phyloP scores from a whole-genome alignment of 2,888 invertebrate species.

The Odontocolon sp. region DNA sequence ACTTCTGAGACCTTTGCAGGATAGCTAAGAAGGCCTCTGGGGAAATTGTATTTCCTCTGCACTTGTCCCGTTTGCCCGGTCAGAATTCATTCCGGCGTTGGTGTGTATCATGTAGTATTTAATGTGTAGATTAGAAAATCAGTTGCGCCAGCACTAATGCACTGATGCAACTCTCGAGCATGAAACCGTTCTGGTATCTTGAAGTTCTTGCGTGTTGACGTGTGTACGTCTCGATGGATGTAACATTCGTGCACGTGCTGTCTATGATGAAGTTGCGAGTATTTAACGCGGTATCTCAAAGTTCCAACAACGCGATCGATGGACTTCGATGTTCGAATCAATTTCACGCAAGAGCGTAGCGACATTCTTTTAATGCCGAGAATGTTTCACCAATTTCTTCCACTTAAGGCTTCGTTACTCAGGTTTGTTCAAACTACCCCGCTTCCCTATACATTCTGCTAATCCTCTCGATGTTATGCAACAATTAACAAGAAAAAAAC shows the following conservation, averaged over 20 bases:
- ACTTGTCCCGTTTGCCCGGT: background rate
- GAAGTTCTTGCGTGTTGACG: background rate
- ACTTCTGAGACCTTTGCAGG: background rate
- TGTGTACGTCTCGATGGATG: background rate
- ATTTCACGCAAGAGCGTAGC: no score
- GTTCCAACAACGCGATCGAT: background rate
- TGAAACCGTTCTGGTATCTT: constrained; percentile 24
- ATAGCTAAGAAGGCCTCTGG: background rate
- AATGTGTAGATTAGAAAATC: constrained; percentile 21
- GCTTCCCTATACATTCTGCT: background rate
- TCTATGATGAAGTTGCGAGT: no score
- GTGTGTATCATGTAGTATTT: background rate
- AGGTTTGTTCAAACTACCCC: background rate
- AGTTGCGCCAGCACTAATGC: constrained; percentile 1
- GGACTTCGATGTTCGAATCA: no score
- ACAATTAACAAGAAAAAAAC: no score
- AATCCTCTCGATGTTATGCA: no score
- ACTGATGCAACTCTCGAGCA: constrained; percentile 11
- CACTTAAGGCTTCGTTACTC: background rate
- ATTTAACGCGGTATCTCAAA: background rate
- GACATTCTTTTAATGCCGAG: no score
- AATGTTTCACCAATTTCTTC: constrained; percentile 2
- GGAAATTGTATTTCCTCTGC: background rate
- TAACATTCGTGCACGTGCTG: no score
- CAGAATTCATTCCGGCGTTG: constrained; percentile 3